Evolutionary conservation across 2,797 vertebrate genomes (phyloP).

Genomic region (Balearica regulorum): DNA sequence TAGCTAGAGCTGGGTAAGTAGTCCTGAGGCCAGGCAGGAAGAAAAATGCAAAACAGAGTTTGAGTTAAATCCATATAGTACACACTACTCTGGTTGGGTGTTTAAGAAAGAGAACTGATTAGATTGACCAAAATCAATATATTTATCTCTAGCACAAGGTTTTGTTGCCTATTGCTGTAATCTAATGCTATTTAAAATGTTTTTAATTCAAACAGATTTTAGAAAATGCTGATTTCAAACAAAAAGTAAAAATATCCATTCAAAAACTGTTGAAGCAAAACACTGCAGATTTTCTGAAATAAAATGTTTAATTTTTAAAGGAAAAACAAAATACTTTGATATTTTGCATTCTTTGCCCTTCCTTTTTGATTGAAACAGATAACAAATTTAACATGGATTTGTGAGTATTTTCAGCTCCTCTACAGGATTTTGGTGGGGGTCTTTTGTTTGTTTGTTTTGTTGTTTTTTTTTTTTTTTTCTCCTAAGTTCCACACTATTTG

Average conservation of each 20-base stretch:
- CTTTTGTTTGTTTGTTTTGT: too few species aligned
- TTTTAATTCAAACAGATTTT: neutral
- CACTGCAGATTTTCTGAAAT: neutral
- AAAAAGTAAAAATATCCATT: neutral
- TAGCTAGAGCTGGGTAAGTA: neutral
- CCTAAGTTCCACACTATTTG: neutral
- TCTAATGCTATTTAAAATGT: neutral
- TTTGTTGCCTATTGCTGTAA: neutral
- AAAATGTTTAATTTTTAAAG: neutral
- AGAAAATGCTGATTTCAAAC: neutral
- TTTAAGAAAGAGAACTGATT: neutral
- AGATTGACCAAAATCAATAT: neutral
- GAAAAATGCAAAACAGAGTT: neutral
- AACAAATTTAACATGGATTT: neutral
- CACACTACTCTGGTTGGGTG: neutral
- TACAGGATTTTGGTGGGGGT: neutral
- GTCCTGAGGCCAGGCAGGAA: neutral
- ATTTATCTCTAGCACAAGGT: neutral
- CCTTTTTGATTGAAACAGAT: neutral
- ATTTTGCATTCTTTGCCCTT: neutral
- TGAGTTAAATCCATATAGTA: neutral
- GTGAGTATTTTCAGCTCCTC: neutral
- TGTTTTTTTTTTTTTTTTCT: neutral
- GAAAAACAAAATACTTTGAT: neutral
- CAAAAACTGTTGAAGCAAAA: neutral